Base-by-base conservation (phyloP, 2,113 vertebrate species). In the Sorex fumeus region DNA sequence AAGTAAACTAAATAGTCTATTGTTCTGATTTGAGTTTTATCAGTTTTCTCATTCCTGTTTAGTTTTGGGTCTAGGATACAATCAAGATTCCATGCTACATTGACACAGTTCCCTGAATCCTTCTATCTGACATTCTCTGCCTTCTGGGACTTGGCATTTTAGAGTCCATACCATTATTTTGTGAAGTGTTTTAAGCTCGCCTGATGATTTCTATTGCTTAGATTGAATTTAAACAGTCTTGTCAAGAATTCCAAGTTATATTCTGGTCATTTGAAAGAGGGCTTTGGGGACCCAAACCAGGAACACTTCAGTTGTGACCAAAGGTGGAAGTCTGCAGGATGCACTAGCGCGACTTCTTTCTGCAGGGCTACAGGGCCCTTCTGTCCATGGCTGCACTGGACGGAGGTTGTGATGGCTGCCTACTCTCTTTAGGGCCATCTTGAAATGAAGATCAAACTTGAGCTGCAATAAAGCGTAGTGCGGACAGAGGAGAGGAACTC, bases 201-300 rank as follows among this genome's bases (percentile, higher is more conserved):
- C 21, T 78, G 28, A 45, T 57, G 4, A 82, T 95, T 93, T 95
- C 50, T 74, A n/a, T 71, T 53, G 13, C 77, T 50, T 78, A 40
- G 75, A 60, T 66, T 36, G n/a, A 87, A n/a, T 18, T 81, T 57
- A 92, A 87, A 25, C 12, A 82, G 60, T 25, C 72, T 64, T 80
- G 71, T 57, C 34, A 87, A 90, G 34, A 4, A 32, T 66, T 30
- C 18, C 57, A 60, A 60, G 57, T 23, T 60, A 19, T 60, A 19
- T 23, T 60, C 0, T 60, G 57, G 57, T 16, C 21, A 60, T 60
- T 60, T 60, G 15, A 60, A 60, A 60, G 18, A 60, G 57, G 57
- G 18, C 57, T 60, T 60, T 60, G 16, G 57, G 19, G 57, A 23
- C 15, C 57, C 18, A 60, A 60, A 23, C 57, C 18, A 60, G 57